Percentiles rank a stretch among this genome's conserved stretches.
Evolutionary conservation across 2,113 vertebrate species (phyloP).

Genomic region (Cynopterus brachyotis): DNA sequence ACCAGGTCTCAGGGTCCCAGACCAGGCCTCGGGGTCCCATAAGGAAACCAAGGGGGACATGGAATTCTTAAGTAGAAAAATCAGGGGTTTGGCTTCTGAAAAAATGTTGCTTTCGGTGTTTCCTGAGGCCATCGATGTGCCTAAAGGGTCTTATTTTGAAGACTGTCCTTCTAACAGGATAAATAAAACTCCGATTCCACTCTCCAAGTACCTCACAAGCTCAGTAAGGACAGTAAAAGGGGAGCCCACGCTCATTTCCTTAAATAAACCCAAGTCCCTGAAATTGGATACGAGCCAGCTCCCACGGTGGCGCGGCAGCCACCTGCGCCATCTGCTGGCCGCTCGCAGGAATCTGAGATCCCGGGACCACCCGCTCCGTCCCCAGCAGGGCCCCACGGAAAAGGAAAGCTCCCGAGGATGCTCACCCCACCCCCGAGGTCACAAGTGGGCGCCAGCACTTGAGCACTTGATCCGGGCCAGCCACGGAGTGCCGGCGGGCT

Average conservation of each 20-base stretch:
- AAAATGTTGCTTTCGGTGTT: not conserved
- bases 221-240: not conserved
- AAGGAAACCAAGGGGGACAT: not conserved
- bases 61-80: not conserved
- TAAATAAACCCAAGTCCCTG: rapidly evolving
- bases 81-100: not conserved
- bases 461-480: not conserved
- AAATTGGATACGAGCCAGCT: rapidly evolving
- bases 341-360: rapidly evolving
- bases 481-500: no score
- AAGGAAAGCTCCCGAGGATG: no score
- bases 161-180: not conserved
- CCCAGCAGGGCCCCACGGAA: no score
- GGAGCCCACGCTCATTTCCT: not conserved
- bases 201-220: not conserved
- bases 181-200: not conserved
- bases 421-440: not conserved
- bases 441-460: not conserved
- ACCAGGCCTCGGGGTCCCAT: not conserved
- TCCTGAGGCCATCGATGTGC: not conserved
- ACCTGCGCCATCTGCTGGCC: slow-evolving; percentile 36
- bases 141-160: not conserved
- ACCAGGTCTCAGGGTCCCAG: not conserved
- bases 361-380: rapidly evolving
- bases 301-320: not conserved